phyloP scores from a whole-genome alignment of 2,113 vertebrate species.

The Ophthalmolycus amberensis region DNA sequence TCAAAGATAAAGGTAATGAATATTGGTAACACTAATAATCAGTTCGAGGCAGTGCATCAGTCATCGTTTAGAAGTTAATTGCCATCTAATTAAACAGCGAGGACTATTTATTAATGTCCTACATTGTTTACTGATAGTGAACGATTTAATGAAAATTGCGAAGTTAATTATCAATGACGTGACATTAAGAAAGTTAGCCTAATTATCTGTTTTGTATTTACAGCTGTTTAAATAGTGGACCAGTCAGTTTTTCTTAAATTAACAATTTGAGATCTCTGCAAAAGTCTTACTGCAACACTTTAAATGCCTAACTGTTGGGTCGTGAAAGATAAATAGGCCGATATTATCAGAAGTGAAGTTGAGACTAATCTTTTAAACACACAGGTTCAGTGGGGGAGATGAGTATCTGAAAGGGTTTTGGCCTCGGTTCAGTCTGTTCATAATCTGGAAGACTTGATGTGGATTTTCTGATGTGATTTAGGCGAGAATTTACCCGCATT shows the following conservation, averaged over 20 bases:
- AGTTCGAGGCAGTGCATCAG: conserved; percentile 26
- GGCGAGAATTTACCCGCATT: background rate
- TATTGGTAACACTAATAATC: conserved; percentile 11
- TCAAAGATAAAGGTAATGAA: conserved; percentile 29
- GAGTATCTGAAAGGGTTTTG: background rate
- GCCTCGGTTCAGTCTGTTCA: background rate
- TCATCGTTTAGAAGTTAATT: conserved; percentile 39
- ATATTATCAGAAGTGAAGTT: conserved; percentile 20
- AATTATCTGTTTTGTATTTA: conserved; percentile 15
- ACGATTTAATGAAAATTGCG: conserved; percentile 6
- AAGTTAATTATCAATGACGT: conserved; percentile 17
- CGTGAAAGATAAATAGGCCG: background rate
- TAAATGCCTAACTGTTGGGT: background rate
- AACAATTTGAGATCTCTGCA: background rate
- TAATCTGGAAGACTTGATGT: conserved; percentile 8
- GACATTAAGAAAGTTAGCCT: background rate
- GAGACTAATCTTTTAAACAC: conserved; percentile 21
- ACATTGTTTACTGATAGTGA: conserved; percentile 27
- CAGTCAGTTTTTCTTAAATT: background rate
- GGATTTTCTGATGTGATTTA: conserved; percentile 15
- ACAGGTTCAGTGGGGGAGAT: background rate
- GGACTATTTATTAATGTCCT: background rate
- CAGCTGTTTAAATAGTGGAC: background rate
- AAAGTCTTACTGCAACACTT: background rate
- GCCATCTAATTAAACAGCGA: conserved; percentile 13